Base-by-base conservation (phyloP, 2,113 vertebrate genomes). In the Talpa occidentalis region DNA sequence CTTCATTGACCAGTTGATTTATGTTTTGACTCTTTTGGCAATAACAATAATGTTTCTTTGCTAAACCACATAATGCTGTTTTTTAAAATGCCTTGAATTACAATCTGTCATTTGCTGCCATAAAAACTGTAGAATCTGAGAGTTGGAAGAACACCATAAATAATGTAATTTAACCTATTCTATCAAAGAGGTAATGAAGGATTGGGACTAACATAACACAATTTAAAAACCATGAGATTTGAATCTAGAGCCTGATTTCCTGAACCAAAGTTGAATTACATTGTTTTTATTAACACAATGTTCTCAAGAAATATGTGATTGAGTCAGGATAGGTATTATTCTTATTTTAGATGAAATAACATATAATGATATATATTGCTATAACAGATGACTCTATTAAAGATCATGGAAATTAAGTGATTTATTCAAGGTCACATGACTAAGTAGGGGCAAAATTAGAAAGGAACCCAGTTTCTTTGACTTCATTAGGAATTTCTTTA, bases 221-320 rank as follows among this genome's bases (percentile, higher is more conserved):
- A 54, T 37, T 76, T 26, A 74, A 88, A 91, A 74, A 22, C 40
- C 16, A 10, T 26, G 37, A 47, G 30, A 56, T 95, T 73, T 88
- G 40, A 81, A 80, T 42, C 10, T 81, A 70, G 42, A 74, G 54
- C 14, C 37, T 74, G 28, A 16, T 81, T 60, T 80, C 26, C 35
- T 90, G 73, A 96, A 77, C 4, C 6, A 15, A 35, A 40, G 16
- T 67, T 93, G 80, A 88, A 74, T 69, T 86, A 69, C 86, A 72
- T 72, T 70, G 15, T 81, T 94, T 76, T 42, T 6, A 32, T 42
- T 66, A 73, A 22, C 6, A 78, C 47, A 79, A 37, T 54, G 67
- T 92, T 94, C 70, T 40, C 0, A 78, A 64, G 10, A 88, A 77
- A 82, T 56, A 37, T 14, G 1, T 66, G 26, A 49, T 28, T 59